These are phyloP conservation scores for Rhinella marina DNA, from an alignment of 2,797 vertebrate genomes.

Conservation along the genomic window DNA sequence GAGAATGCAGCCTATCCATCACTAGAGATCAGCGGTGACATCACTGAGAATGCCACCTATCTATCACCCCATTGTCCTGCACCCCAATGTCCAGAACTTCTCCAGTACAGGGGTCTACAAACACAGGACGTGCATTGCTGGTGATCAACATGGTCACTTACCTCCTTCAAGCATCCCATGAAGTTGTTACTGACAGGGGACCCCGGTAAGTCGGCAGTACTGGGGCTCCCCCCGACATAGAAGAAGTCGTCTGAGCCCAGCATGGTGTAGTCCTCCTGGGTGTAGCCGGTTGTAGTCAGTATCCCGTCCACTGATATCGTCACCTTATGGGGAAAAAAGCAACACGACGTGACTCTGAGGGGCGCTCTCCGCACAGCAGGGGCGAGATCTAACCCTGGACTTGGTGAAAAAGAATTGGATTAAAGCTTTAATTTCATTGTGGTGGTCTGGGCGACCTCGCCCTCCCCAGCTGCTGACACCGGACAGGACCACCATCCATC, in stretches of 20 bases:
- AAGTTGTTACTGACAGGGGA: constrained; percentile 99
- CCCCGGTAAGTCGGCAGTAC: constrained; percentile 94
- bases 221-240: constrained; percentile 96
- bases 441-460: neutral
- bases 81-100: neutral
- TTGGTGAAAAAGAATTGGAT: neutral
- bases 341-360: constrained; percentile 72
- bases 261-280: constrained; percentile 99
- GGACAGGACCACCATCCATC: neutral
- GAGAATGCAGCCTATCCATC: too few relatives aligned
- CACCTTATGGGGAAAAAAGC: constrained; percentile 81
- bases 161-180: constrained; percentile 99
- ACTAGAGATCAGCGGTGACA: neutral
- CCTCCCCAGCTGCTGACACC: constrained; percentile 7
- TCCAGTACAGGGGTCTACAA: too few relatives aligned
- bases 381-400: neutral
- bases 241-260: constrained; percentile 98
- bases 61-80: too few relatives aligned
- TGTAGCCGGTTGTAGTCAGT: constrained; percentile 96
- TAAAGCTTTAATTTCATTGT: neutral
- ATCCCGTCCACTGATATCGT: constrained; percentile 99
- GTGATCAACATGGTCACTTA: constrained; percentile 67
- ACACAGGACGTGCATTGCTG: neutral
- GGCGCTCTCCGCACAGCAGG: constrained; percentile 65
- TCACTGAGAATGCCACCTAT: too few relatives aligned